Evolutionary conservation across 2,888 invertebrate species (phyloP).

Genomic region (Protophormia terraenovae): DNA sequence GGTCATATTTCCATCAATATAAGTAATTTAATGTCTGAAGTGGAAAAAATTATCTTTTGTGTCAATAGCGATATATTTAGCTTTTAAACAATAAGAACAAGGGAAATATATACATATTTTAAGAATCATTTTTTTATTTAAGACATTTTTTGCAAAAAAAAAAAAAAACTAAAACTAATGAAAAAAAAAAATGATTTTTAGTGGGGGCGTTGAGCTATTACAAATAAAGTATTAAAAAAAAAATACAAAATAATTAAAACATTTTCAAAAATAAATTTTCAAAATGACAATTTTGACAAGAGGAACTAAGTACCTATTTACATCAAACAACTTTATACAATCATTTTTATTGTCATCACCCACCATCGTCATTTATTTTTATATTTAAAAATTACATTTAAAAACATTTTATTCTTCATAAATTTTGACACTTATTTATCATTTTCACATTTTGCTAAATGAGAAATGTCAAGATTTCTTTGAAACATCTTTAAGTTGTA

Average conservation of each 20-base stretch:
- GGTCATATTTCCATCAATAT: background rate
- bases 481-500: background rate
- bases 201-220: background rate
- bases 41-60: background rate
- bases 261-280: background rate
- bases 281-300: conserved; percentile 12
- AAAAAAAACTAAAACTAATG: background rate
- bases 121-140: background rate
- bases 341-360: background rate
- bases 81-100: too few relatives aligned
- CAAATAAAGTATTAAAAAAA: conserved; percentile 16
- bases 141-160: background rate
- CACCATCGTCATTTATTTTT: background rate
- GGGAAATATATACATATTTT: too few relatives aligned
- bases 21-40: background rate
- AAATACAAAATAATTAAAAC: background rate
- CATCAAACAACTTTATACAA: too few relatives aligned
- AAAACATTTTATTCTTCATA: background rate
- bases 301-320: too few relatives aligned
- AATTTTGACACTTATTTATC: conserved; percentile 40
- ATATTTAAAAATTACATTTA: background rate
- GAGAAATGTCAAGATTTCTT: background rate
- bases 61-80: background rate
- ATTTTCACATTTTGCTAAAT: background rate
- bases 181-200: background rate